Percentiles rank a stretch among this genome's conserved stretches.
These are phyloP conservation scores for Scalopus aquaticus DNA, from an alignment of 2,113 vertebrate genomes.

Conservation along the genomic window DNA sequence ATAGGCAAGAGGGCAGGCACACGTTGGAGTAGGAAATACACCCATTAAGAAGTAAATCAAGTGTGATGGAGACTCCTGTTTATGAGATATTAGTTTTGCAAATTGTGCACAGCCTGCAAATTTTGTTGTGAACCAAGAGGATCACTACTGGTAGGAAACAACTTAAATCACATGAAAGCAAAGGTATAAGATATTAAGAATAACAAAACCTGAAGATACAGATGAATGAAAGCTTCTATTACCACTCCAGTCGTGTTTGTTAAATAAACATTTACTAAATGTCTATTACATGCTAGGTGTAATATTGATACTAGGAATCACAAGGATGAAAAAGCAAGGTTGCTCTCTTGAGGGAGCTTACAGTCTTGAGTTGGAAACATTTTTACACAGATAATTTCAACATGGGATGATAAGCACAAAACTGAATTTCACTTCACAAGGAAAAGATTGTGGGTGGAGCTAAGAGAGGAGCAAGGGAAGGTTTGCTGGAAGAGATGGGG, in stretches of 20 bases:
- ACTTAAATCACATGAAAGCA: constrained; percentile 1
- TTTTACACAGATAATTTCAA: background rate
- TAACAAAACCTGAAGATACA: background rate
- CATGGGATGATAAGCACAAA: background rate
- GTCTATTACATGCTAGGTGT: background rate
- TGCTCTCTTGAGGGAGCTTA: background rate
- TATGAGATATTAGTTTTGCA: background rate
- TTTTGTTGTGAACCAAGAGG: background rate
- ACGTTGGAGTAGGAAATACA: constrained; percentile 27
- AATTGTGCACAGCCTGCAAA: constrained; percentile 3
- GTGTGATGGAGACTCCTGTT: background rate
- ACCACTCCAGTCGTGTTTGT: background rate
- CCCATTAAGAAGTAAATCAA: constrained; percentile 54
- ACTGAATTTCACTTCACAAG: background rate
- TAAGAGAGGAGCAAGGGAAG: background rate
- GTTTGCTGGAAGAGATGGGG: background rate
- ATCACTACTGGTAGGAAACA: background rate
- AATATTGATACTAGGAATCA: background rate
- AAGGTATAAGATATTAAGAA: constrained; percentile 36
- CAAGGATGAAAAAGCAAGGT: background rate
- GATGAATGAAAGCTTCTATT: background rate
- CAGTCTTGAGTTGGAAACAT: background rate
- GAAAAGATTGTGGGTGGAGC: too few relatives aligned
- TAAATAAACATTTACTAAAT: background rate
- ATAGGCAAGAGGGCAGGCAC: background rate